These are phyloP conservation scores for Pimephales promelas DNA, from an alignment of 2,113 vertebrate species.

Conservation along the genomic window DNA sequence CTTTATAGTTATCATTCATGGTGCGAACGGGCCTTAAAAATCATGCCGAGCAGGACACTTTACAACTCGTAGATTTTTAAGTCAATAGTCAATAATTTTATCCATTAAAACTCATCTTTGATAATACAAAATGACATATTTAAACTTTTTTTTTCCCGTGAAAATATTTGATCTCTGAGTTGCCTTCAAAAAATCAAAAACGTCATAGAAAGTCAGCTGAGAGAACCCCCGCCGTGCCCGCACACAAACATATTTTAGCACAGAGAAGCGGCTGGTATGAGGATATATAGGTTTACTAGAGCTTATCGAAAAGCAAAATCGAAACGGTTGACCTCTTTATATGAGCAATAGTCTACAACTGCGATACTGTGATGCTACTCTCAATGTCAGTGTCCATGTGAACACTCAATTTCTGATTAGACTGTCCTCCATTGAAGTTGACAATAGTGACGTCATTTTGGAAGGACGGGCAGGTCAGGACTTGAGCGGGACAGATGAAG, in stretches of 20 bases:
- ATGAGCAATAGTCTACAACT: constrained; percentile 76
- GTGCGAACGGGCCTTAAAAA: too few species aligned
- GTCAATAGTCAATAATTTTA: too few species aligned
- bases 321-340: constrained; percentile 17
- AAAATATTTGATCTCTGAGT: too few species aligned
- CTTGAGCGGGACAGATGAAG: neutral
- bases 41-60: too few species aligned
- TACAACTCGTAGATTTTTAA: too few species aligned
- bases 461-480: neutral
- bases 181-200: too few species aligned
- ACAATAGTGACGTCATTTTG: constrained; percentile 2
- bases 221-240: too few species aligned
- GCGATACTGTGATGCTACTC: constrained; percentile 73
- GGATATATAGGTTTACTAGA: constrained; percentile 4
- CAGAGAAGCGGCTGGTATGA: neutral
- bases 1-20: too few species aligned
- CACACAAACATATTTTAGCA: constrained; percentile 11
- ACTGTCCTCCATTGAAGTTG: neutral
- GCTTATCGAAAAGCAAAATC: neutral
- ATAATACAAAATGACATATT: too few species aligned
- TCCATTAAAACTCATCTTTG: too few species aligned
- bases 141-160: too few species aligned
- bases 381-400: constrained; percentile 59
- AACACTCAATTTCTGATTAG: constrained; percentile 12
- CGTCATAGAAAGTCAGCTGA: too few species aligned